A percentile compares a stretch with the other conserved stretches of the same genome.
phyloP scores from a whole-genome alignment of 2,888 invertebrate genomes.

The Eupithecia centaureata region DNA sequence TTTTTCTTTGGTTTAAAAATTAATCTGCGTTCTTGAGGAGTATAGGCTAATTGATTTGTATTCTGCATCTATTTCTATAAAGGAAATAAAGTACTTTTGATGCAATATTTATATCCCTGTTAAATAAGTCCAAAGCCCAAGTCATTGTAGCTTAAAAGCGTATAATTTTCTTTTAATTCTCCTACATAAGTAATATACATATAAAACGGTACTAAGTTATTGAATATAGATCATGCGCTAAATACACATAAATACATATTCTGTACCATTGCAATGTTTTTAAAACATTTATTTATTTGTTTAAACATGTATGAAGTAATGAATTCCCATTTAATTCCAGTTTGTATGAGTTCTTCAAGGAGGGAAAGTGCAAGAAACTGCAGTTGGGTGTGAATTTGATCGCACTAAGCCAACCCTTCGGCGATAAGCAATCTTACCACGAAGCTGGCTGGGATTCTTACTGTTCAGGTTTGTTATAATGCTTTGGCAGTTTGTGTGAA shows the following conservation, averaged over 20 bases:
- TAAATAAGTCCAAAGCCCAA: background rate
- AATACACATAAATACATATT: too few species aligned
- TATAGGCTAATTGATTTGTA: too few species aligned
- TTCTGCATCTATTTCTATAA: too few species aligned
- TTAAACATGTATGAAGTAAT: background rate
- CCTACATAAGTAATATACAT: too few species aligned
- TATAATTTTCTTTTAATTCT: background rate
- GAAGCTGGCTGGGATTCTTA: conserved; percentile 94
- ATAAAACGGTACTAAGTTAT: too few species aligned
- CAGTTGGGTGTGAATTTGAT: conserved; percentile 62
- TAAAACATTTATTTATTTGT: too few species aligned
- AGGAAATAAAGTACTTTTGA: too few species aligned
- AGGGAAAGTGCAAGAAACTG: conserved; percentile 70
- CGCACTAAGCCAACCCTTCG: conserved; percentile 61
- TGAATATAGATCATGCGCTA: too few species aligned
- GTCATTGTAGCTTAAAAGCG: background rate
- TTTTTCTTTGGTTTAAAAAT: too few species aligned
- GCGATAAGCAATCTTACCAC: conserved; percentile 80
- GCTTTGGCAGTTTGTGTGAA: background rate
- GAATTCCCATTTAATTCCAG: conserved; percentile 55
- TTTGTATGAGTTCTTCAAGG: conserved; percentile 85
- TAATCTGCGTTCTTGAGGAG: too few species aligned
- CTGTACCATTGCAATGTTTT: too few species aligned
- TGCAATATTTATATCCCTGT: too few species aligned
- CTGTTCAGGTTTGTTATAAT: conserved; percentile 79